Base-by-base conservation (phyloP, 2,797 vertebrate species). In the Ctenopoma multispine region DNA sequence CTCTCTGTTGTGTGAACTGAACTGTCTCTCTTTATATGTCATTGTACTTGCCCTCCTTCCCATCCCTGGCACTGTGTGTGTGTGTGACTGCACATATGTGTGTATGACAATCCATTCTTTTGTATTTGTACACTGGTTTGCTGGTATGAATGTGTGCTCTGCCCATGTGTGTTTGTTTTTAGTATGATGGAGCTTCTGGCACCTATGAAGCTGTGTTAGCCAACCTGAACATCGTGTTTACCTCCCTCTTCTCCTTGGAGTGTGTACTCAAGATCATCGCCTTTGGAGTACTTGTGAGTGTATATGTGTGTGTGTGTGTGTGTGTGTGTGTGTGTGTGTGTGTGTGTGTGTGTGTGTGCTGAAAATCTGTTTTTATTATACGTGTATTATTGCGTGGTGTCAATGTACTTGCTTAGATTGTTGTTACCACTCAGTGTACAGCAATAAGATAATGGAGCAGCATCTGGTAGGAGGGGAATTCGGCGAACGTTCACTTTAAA, bases 221-320 rank as follows among this genome's bases (percentile, higher is more conserved):
- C 77, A 96, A 96, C 74, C 96, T 99, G 93, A 99, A 99, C 94
- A 97, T 98, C 5, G 96, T 99, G 89, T 99, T 99, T 93, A 98
- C 97, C 12, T 96, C 97, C 4, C 95, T 99, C 80, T 99, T 99
- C 93, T 98, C 97, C 56, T 94, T 99, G 89, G 97, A 99, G 89
- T 98, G 97, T 92, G 85, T 98, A 59, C 94, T 99, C 49, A 99
- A 99, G 92, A 98, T 99, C 93, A 96, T 98, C 85, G 97, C 97
- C 79, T 99, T 99, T 38, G 97, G 97, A 54, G 95, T 79, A 43
- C 92, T 98, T 96, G 97, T 98, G 84, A 95, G 96, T 88, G 62
- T 40, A 1, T 69, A 36, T 17, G 36, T 69, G 51, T 75, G 44
- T 79, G 63, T 13, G 71, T 48, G n/a, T n/a, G n/a, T n/a, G n/a